A percentile compares a stretch with the other conserved stretches of the same genome.
Evolutionary conservation across 2,113 vertebrate genomes (phyloP).

Genomic region (Protobothrops flavoviridis): DNA sequence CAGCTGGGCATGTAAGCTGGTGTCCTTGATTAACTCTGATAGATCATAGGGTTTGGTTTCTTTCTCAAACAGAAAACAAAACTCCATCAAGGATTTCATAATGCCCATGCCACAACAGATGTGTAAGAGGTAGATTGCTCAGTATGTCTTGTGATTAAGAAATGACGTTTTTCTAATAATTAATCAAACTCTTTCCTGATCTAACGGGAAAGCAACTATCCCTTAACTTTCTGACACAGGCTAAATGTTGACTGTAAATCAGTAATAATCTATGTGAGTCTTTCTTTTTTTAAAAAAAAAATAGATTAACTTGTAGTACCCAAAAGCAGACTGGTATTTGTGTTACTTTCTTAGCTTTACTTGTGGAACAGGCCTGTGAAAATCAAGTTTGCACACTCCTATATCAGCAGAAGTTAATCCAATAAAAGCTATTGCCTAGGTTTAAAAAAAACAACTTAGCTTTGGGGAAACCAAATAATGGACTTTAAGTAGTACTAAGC

Average conservation of each 20-base stretch:
- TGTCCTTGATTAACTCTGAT: background rate
- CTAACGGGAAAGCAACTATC: background rate
- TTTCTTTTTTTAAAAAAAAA: background rate
- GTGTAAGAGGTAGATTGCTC: background rate
- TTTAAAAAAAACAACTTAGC: background rate
- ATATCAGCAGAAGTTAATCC: slow-evolving; percentile 12
- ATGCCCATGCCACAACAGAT: background rate
- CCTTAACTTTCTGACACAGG: background rate
- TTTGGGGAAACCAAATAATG: slow-evolving; percentile 11
- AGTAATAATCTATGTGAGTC: background rate
- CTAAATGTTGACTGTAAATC: background rate
- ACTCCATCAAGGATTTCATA: background rate
- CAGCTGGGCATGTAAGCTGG: background rate
- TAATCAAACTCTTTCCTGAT: background rate
- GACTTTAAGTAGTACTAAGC: slow-evolving; percentile 20
- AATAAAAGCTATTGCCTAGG: slow-evolving; percentile 22
- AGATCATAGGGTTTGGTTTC: background rate
- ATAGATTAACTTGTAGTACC: background rate
- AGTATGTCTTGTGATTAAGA: background rate
- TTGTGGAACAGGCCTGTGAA: background rate
- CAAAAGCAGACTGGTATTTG: background rate
- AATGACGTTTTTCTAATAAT: background rate
- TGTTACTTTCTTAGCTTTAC: background rate
- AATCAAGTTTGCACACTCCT: background rate
- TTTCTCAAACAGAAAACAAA: background rate